These are phyloP conservation scores for Steinernema feltiae DNA, from an alignment of 1,140 invertebrate genomes.

Conservation along the genomic window DNA sequence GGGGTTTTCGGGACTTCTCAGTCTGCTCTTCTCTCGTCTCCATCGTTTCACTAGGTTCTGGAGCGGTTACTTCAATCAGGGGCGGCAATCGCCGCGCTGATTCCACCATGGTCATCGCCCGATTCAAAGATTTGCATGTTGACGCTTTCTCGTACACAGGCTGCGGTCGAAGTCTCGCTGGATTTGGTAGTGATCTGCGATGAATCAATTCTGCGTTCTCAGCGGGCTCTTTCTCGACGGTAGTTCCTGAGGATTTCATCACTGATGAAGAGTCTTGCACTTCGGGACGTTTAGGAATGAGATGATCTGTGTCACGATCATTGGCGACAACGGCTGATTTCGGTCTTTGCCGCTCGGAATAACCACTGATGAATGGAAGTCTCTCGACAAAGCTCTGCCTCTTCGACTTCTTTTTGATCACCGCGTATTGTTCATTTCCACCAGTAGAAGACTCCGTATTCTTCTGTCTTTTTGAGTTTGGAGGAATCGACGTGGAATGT, in stretches of 20 bases:
- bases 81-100: slow-evolving; percentile 23
- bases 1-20: slow-evolving; percentile 6
- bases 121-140: slow-evolving; percentile 15
- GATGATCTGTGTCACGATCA: background rate
- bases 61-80: slow-evolving; percentile 19
- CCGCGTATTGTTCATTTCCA: background rate
- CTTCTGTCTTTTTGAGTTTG: background rate
- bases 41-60: slow-evolving; percentile 15
- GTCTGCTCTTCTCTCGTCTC: slow-evolving; percentile 12
- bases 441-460: background rate
- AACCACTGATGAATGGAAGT: background rate
- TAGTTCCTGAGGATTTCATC: background rate
- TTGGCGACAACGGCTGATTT: background rate
- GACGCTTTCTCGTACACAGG: background rate
- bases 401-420: slow-evolving; percentile 6
- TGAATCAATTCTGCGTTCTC: background rate
- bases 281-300: background rate
- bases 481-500: background rate
- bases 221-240: background rate
- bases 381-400: background rate
- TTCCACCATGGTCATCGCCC: slow-evolving; percentile 25
- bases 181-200: background rate
- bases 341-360: background rate
- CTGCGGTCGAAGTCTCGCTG: background rate
- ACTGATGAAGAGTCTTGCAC: slow-evolving; percentile 14